These are phyloP conservation scores for Lampris megalopsis DNA, from an alignment of 2,113 vertebrate genomes.

Conservation along the genomic window DNA sequence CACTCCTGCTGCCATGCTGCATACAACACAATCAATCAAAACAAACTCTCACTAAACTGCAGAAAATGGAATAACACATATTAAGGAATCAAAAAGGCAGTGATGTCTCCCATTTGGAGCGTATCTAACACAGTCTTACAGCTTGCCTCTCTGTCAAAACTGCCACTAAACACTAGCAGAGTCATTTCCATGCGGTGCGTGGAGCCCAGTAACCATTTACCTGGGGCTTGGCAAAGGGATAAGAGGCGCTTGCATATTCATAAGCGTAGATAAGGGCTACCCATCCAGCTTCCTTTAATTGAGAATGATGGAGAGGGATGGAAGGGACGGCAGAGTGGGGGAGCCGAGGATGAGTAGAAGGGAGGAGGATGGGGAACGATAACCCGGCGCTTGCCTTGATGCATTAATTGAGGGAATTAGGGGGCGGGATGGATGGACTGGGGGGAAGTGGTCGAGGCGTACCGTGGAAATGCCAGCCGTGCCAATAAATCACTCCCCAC, in stretches of 20 bases:
- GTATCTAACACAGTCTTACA: too few relatives aligned
- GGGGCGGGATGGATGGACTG: conserved; percentile 65
- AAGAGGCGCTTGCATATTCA: conserved; percentile 80
- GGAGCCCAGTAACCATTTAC: conserved; percentile 57
- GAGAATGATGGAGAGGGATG: conserved; percentile 81
- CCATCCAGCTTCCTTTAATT: conserved; percentile 78
- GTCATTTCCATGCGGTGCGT: conserved; percentile 50
- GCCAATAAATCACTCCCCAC: conserved; percentile 71
- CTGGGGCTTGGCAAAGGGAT: conserved; percentile 60
- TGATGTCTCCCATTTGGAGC: conserved; percentile 31
- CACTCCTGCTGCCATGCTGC: too few relatives aligned
- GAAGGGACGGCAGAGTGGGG: conserved; percentile 63
- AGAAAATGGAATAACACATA: neutral
- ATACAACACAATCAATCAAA: neutral
- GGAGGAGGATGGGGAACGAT: conserved; percentile 62
- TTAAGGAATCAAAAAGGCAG: conserved; percentile 7
- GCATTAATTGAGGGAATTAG: conserved; percentile 82
- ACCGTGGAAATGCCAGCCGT: conserved; percentile 72
- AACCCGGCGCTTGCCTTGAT: conserved; percentile 75
- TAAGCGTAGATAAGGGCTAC: conserved; percentile 78
- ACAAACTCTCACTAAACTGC: neutral
- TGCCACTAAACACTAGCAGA: conserved; percentile 9
- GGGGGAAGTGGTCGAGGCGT: conserved; percentile 47
- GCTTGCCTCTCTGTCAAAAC: neutral
- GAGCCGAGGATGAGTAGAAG: conserved; percentile 27